Evolutionary conservation across 2,113 vertebrate species (phyloP).

Genomic region (Anoura caudifer): DNA sequence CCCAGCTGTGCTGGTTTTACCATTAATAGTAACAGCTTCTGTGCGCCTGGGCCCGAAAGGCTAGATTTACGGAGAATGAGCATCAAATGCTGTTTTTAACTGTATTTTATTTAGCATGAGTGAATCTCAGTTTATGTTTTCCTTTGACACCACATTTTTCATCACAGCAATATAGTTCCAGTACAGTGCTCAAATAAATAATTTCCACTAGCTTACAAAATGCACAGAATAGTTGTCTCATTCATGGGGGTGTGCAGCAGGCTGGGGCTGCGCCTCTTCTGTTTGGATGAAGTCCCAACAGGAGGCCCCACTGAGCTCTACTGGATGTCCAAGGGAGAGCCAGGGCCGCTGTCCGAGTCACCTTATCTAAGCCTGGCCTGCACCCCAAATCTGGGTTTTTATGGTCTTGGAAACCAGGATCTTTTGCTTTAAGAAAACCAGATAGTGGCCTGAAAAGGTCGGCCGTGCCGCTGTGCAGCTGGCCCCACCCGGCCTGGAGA

Average conservation of each 20-base stretch:
- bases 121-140: background rate
- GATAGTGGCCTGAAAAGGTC: background rate
- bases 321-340: background rate
- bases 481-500: background rate
- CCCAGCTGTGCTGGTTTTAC: background rate
- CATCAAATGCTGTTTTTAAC: background rate
- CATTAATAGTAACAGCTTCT: background rate
- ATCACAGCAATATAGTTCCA: background rate
- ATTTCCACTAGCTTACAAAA: background rate
- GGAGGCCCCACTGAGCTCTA: background rate
- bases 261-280: background rate
- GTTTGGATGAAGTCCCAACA: background rate
- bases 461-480: background rate
- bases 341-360: background rate
- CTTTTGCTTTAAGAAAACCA: slow-evolving; percentile 37
- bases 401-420: slow-evolving; percentile 36
- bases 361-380: background rate
- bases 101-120: background rate
- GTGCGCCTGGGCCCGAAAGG: background rate
- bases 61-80: background rate
- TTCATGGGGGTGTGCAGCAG: background rate
- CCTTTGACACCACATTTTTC: background rate
- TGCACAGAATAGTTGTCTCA: background rate
- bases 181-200: background rate
- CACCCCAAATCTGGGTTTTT: background rate